These are phyloP conservation scores for Melanotaenia parkinsoni DNA, from an alignment of 2,797 vertebrate species.

Conservation along the genomic window DNA sequence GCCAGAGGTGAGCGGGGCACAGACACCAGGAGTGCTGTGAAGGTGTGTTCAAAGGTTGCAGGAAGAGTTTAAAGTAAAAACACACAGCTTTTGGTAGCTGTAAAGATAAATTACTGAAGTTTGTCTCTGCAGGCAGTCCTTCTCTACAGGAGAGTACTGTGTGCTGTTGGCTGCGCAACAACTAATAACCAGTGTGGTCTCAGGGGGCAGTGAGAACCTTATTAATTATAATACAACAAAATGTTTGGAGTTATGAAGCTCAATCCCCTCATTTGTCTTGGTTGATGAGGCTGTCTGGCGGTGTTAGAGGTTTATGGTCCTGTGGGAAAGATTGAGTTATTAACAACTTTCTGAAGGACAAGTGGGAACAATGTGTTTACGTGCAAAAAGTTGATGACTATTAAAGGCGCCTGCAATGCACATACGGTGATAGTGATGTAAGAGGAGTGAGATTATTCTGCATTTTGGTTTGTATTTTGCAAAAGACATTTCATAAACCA, in stretches of 20 bases:
- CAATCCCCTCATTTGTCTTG: slow-evolving; percentile 61
- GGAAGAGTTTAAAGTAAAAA: slow-evolving; percentile 12
- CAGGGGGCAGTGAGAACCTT: slow-evolving; percentile 34
- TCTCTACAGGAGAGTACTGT: slow-evolving; percentile 20
- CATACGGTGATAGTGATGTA: slow-evolving; percentile 39
- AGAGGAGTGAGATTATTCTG: slow-evolving; percentile 21
- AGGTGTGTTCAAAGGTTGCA: slow-evolving; percentile 13
- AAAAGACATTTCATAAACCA: slow-evolving; percentile 39
- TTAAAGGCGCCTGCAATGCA: slow-evolving; percentile 24
- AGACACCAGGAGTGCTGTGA: slow-evolving; percentile 1
- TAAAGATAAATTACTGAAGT: slow-evolving; percentile 33
- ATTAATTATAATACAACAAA: slow-evolving; percentile 55
- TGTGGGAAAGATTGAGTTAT: slow-evolving; percentile 54
- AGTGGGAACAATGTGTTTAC: slow-evolving; percentile 44
- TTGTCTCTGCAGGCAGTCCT: slow-evolving; percentile 18
- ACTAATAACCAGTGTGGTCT: slow-evolving; percentile 47
- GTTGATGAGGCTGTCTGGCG: slow-evolving; percentile 62
- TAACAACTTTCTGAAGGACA: slow-evolving; percentile 57
- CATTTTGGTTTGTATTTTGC: slow-evolving; percentile 38
- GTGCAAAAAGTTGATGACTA: slow-evolving; percentile 13
- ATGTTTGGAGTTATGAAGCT: slow-evolving; percentile 43
- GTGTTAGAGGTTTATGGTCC: slow-evolving; percentile 55
- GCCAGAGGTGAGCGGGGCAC: slow-evolving; percentile 82
- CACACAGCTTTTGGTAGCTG: background rate
- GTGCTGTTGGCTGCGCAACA: slow-evolving; percentile 28